Base-by-base conservation (phyloP, 2,888 invertebrate species). In the Epinotia demarniana region DNA sequence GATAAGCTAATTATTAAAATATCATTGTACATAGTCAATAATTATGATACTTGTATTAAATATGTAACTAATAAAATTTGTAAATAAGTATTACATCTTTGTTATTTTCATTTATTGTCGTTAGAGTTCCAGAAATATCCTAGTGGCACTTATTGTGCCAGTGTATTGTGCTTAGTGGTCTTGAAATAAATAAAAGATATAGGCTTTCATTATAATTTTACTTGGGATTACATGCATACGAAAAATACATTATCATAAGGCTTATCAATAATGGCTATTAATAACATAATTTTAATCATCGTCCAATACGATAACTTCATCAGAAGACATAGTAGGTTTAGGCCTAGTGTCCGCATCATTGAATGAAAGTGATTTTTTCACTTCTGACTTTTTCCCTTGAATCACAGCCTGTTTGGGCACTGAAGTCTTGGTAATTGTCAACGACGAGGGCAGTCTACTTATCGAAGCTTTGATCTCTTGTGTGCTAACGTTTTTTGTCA, bases 361-460 rank as follows among this genome's bases (percentile, higher is more conserved):
- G 69, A 91, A 92, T 2, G 89, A 78, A 55, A 91, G 79, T 0
- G 88, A 78, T 80, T 92, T 93, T 79, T 91, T 92, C 8, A 81
- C 84, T 6, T 91, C 91, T 0, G 87, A 82, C 67, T 89, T 92
- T 77, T 90, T 92, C 6, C 75, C 78, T 60, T 81, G 82, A 12
- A 75, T 77, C 23, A 80, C 79, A 6, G 79, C 78, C 18, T 78
- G 84, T 75, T 90, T 92, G 5, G 85, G 58, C 0, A 85, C 80
- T 0, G 89, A 85, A 0, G 90, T 90, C 82, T 95, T 95, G 0
- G 95, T 95, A 16, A 95, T 93, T 0, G 94, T 94, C 27, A 95
- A 79, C 0, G 95, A 94, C 0, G 95, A 90, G 0, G 95, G 95
- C 23, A 95, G 84, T 78, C 92, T 92, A 78, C 90, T 91, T 72